Conservation (phyloP, 2,797 vertebrate genomes). For the Taenioides sp. region DNA sequence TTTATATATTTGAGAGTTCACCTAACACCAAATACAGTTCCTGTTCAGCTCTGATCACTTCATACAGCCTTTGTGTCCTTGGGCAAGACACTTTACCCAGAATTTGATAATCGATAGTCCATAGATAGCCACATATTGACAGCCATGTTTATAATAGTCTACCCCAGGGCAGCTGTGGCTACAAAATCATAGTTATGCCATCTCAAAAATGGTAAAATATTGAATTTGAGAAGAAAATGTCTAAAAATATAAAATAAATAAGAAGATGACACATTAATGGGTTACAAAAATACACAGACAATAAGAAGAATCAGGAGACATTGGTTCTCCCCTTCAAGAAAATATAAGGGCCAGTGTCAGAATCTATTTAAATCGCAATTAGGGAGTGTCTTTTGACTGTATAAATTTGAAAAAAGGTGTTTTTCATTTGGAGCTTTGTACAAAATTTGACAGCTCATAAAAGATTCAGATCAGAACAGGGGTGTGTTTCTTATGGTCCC, state of each 20-base stretch:
- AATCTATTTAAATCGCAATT: conserved; percentile 41
- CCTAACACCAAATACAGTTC: too few relatives aligned
- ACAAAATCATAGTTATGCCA: not conserved
- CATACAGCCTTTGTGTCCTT: not conserved
- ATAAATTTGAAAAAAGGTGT: conserved; percentile 12
- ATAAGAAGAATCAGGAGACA: not conserved
- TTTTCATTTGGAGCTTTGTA: conserved; percentile 5
- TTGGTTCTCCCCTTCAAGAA: not conserved
- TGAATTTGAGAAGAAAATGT: not conserved
- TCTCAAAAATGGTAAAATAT: not conserved
- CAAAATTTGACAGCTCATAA: not conserved
- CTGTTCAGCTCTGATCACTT: not conserved
- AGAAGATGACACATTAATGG: not conserved
- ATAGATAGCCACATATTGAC: not conserved
- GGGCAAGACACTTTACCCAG: not conserved
- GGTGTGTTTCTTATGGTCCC: not conserved
- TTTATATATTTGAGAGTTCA: not conserved
- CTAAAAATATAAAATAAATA: not conserved
- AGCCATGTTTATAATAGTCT: not conserved
- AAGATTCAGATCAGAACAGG: conserved; percentile 10
- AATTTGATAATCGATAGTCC: not conserved
- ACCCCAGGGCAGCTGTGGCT: too few relatives aligned
- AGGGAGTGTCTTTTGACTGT: conserved; percentile 9
- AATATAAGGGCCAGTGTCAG: not conserved
- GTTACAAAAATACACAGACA: not conserved